A percentile compares a stretch with the other conserved stretches of the same genome.
Evolutionary conservation across 1,140 invertebrate genomes (phyloP).

Genomic region (Coelopa frigida): DNA sequence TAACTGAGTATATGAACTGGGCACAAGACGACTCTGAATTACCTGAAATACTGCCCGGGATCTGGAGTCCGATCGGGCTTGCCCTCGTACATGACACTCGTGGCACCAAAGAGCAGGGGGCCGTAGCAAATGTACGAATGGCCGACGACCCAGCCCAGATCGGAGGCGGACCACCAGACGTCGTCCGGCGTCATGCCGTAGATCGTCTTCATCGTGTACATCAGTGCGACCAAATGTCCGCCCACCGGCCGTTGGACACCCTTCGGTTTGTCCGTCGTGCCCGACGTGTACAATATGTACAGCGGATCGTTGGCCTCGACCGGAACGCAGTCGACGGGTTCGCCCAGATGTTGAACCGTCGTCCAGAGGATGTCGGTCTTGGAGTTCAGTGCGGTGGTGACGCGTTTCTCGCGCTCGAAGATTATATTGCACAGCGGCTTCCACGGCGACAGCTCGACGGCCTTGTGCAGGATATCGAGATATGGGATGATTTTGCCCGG

Average conservation of each 20-base stretch:
- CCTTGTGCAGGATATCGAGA: constrained; percentile 81
- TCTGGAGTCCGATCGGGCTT: constrained; percentile 91
- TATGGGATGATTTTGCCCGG: constrained; percentile 78
- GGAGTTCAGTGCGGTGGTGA: constrained; percentile 55
- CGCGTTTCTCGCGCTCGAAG: constrained; percentile 63
- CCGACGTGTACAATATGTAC: constrained; percentile 91
- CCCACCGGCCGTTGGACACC: constrained; percentile 79
- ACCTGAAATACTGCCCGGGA: constrained; percentile 67
- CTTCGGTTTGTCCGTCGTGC: constrained; percentile 80
- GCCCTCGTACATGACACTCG: constrained; percentile 87
- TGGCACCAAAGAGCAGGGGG: constrained; percentile 71
- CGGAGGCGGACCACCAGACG: constrained; percentile 88
- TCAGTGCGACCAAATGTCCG: constrained; percentile 74
- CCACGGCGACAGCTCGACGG: constrained; percentile 62
- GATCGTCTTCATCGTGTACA: constrained; percentile 76
- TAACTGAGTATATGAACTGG: no score
- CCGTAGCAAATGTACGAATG: constrained; percentile 92
- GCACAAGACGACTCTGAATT: no score
- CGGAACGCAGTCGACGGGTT: constrained; percentile 71
- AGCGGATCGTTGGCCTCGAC: constrained; percentile 82
- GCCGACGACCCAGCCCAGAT: constrained; percentile 87
- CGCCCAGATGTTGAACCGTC: constrained; percentile 55
- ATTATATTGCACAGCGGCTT: constrained; percentile 72
- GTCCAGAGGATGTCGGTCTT: constrained; percentile 70
- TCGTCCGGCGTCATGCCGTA: constrained; percentile 75